Evolutionary conservation across 2,888 invertebrate species (phyloP), one percentile per base, ranked within the genome.

Genomic region (Chorisops tibialis): DNA sequence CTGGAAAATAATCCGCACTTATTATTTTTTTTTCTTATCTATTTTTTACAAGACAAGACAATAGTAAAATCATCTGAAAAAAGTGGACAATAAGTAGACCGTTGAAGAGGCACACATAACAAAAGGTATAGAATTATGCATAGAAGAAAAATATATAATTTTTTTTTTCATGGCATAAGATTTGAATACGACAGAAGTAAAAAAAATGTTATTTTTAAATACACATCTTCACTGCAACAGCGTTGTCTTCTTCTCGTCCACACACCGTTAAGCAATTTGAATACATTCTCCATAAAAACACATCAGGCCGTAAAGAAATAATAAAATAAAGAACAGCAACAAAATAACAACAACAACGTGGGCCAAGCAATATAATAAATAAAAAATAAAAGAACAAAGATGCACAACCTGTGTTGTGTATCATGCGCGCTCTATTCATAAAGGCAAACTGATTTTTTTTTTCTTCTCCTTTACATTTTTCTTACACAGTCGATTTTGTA

Each of bases 241-340:
- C 9, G 43, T 14, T 43, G 14, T 16, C n/a, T 7, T 7, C 11
- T 7, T 48, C 19, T 21, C 9, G 14, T 35, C 47, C 7, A 61
- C 56, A 54, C 48, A 61, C 61, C 63, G 63, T 63, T 61, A 60
- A 61, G 47, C 60, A 61, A 61, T 63, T 63, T 63, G 58, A 60
- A 63, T 63, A 63, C 63, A 63, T 60, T 63, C 50, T 61, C 45
- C 30, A 61, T 56, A 50, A 56, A 58, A 60, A 37, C 39, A 39
- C 51, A n/a, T n/a, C n/a, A n/a, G 35, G 52, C 48, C 22, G 41
- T 43, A 56, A 12, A 14, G 16, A n/a, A n/a, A n/a, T n/a, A n/a
- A n/a, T n/a, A n/a, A n/a, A n/a, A n/a, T n/a, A n/a, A n/a, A n/a
- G n/a, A n/a, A n/a, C 43, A 59, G 19, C 38, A 48, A 38, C 18